Evolutionary conservation across 1,140 invertebrate species (phyloP).

Genomic region (Nasonia longicornis): DNA sequence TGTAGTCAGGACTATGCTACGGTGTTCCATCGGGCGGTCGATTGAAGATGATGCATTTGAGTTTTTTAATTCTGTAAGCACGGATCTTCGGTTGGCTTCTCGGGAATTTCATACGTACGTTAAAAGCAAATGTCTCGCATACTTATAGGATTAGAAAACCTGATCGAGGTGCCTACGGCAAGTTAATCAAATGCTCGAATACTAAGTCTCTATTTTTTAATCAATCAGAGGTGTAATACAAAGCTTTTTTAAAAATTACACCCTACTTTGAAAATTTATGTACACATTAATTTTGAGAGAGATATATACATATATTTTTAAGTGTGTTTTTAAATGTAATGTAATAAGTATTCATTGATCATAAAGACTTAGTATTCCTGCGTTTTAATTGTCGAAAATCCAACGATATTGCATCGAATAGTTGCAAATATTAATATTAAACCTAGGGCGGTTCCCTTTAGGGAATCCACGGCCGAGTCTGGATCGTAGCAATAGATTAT

Average conservation of each 20-base stretch:
- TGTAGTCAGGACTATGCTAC: not conserved
- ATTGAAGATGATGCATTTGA: not conserved
- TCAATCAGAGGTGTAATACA: not conserved
- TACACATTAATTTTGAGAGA: not conserved
- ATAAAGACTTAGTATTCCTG: not conserved
- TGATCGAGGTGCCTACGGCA: not conserved
- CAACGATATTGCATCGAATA: conserved; percentile 11
- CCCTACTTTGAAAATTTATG: not conserved
- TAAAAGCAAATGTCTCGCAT: not conserved
- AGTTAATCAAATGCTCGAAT: not conserved
- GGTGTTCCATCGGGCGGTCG: too few species aligned
- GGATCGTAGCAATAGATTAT: conserved; percentile 49
- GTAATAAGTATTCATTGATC: not conserved
- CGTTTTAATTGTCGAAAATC: not conserved
- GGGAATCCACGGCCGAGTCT: conserved; percentile 23
- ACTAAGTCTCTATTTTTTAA: not conserved
- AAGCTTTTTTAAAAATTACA: not conserved
- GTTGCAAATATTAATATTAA: conserved; percentile 3
- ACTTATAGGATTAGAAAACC: not conserved
- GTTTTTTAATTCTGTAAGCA: not conserved
- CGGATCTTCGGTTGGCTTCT: not conserved
- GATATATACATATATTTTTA: not conserved
- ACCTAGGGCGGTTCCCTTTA: not conserved
- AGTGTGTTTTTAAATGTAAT: not conserved
- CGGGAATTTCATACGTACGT: not conserved